A percentile compares a stretch with the other conserved stretches of the same genome.
phyloP scores from a whole-genome alignment of 2,113 vertebrate species.

The Sakesphorus luctuosus region DNA sequence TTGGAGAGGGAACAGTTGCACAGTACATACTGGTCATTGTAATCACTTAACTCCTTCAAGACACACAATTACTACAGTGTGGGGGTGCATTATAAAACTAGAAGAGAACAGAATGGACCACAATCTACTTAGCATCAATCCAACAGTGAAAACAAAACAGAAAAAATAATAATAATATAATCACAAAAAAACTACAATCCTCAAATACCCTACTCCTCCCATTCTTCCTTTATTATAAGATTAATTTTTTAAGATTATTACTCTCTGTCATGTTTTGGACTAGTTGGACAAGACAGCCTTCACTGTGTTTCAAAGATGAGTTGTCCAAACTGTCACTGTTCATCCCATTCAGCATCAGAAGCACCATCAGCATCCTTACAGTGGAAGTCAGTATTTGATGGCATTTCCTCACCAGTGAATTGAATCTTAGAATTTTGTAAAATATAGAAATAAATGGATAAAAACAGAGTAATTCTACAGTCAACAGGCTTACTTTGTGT shows the following conservation, averaged over 20 bases:
- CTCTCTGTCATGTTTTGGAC: background rate
- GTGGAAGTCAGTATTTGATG: background rate
- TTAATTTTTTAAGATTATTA: background rate
- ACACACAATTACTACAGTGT: background rate
- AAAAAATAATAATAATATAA: background rate
- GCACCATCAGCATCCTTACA: background rate
- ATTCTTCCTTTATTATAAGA: background rate
- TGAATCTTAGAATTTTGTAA: background rate
- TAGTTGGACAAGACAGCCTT: background rate
- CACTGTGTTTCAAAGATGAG: background rate
- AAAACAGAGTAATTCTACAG: background rate
- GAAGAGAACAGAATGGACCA: background rate
- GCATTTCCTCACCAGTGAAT: background rate
- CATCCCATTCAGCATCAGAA: background rate
- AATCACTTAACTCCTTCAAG: background rate
- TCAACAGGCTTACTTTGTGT: background rate
- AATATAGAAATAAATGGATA: background rate
- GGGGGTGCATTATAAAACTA: background rate
- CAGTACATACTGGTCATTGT: background rate
- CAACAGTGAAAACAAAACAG: background rate
- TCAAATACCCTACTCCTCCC: background rate
- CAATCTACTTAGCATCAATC: background rate
- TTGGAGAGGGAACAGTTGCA: background rate
- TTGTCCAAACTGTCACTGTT: constrained; percentile 10
- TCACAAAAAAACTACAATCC: background rate